Evolutionary conservation across 1,140 invertebrate species (phyloP).

Genomic region (Whitmania pigra): DNA sequence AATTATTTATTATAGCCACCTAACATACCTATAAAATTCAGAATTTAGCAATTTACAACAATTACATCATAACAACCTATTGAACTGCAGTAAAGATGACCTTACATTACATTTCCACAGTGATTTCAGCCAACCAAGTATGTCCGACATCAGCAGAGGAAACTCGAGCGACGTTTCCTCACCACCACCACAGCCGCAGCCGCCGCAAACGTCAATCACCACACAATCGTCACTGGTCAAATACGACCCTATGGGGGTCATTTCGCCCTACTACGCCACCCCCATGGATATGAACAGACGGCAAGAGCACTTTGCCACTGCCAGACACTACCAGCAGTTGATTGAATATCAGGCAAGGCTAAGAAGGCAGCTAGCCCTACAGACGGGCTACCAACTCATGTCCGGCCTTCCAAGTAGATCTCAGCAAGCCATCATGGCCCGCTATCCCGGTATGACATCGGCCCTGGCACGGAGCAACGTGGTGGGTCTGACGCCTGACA

Average conservation of each 20-base stretch:
- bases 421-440: background rate
- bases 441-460: background rate
- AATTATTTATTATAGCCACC: no score
- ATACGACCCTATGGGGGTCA: no score
- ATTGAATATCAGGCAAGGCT: background rate
- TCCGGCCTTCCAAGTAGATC: background rate
- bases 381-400: conserved; percentile 9
- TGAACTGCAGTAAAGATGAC: no score
- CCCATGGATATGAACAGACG: no score
- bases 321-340: conserved; percentile 2
- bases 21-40: no score
- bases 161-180: background rate
- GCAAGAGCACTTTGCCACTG: no score
- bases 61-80: no score
- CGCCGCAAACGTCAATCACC: background rate
- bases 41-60: no score
- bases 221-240: no score
- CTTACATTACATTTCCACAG: no score
- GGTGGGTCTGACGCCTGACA: background rate
- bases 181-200: background rate
- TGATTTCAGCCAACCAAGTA: no score
- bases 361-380: background rate
- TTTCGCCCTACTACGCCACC: no score
- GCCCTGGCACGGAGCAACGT: background rate
- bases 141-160: background rate